Evolutionary conservation across 53 echinoderm and acorn worm species (phyloP), one percentile per base, ranked within the genome.

Genomic region (Holothuria leucospilota): DNA sequence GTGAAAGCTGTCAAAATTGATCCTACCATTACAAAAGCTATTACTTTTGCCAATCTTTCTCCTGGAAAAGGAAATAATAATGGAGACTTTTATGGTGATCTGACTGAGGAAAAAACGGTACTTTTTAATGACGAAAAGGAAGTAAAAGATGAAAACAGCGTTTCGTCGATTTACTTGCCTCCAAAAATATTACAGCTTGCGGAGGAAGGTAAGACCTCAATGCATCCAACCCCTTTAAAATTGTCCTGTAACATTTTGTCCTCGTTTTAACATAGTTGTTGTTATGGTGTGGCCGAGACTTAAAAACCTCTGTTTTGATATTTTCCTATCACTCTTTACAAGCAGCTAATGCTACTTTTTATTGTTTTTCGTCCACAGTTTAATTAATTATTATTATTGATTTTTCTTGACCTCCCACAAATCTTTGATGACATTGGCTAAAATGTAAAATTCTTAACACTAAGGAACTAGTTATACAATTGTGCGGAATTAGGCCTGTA

Each of bases 1-100:
- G 78, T 78, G 28, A 21, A 59, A 11, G 78, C 78, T 5, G 30
- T 78, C 13, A 78, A 78, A 28, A 6, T 78, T 1, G 30, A 78
- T 28, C 78, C 78, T 5, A 30, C 59, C 5, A 59, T 78, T 29
- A 78, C 78, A 13, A 59, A 78, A 29, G 56, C 78, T 1, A 29
- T 78, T 15, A 78, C 78, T 20, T 78, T 78, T 59, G 59, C 26
- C 5, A 78, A 26, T 13, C 25, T 78, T 6, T 42, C 59, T 6
- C 59, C 78, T 21, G 29, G 15, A 16, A 29, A 80, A 8, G 27
- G 12, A 21, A 59, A 25, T 38, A 38, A 16, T 1, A 25, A 9
- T 24, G 18, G 23, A 24, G 6, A 10, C 2, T 13, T 56, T 7
- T 4, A 78, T 8, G 59, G 13, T 12, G 59, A 78, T 15, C 59